Base-by-base conservation (phyloP, 1,140 invertebrate genomes). In the Adelges cooleyi region DNA sequence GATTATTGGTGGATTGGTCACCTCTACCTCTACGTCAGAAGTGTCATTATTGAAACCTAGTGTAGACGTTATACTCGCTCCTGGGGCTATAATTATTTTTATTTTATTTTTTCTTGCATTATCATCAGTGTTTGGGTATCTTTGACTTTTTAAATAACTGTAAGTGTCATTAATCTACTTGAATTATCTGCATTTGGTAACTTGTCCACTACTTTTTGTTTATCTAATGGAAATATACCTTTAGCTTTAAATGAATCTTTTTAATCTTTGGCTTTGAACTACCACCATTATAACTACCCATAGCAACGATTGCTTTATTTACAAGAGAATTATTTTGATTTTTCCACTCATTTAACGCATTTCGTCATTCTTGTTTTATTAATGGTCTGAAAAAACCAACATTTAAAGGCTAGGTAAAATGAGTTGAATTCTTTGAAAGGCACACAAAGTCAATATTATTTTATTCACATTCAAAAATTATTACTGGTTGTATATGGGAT, bases 351-450 rank as follows among this genome's bases (percentile, higher is more conserved):
- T 66, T n/a, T 17, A 73, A 70, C 1, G 49, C 33, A 42, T 74
- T 70, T 54, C 68, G 70, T 74, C 75, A 77, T 17, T 53, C 65
- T 36, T 49, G 51, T 69, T 77, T 77, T 3, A 74, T n/a, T n/a
- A n/a, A 44, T 18, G 74, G 71, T 0, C 67, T 51, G 69, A 77
- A 76, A 44, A 74, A 70, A 0, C 70, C 65, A 10, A 76, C 72
- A 69, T 76, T 75, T n/a, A 71, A 56, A 2, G 76, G 76, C 67
- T 77, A 75, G 3, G 76, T 59, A n/a, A 77, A 71, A 62, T 77
- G 75, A 1, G 75, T 77, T 3, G 73, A 69, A 69, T 77, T 77
- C 9, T 72, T 66, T 25, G 74, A 73, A 15, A 77, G 70, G 48
- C 71, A 74, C 8, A 75, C 42, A 65, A 77, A 75, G 13, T 66